Percentiles rank a stretch among this genome's conserved stretches.
Conservation (phyloP, 1,140 invertebrate species). For the Colletes latitarsis region DNA sequence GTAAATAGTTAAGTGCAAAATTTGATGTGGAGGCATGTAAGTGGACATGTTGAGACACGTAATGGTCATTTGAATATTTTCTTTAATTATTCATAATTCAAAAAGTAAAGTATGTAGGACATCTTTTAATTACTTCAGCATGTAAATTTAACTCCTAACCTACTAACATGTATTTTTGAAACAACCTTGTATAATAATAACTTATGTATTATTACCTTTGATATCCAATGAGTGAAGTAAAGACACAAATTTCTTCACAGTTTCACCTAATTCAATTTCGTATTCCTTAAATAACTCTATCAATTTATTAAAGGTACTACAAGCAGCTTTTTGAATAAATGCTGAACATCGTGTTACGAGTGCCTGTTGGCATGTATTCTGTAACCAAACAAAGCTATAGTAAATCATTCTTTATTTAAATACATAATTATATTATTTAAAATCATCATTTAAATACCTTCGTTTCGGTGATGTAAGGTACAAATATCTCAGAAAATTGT, state of each 20-base stretch:
- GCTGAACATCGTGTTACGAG: slow-evolving; percentile 36
- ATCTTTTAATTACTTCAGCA: no score
- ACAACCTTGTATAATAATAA: no score
- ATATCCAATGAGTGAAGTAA: slow-evolving; percentile 16
- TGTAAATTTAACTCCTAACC: no score
- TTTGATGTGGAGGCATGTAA: no score
- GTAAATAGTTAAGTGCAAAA: no score
- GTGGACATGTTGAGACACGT: no score
- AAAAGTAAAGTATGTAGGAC: no score
- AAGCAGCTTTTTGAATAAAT: slow-evolving; percentile 55
- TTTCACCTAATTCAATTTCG: slow-evolving; percentile 56
- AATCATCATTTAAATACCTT: slow-evolving; percentile 51
- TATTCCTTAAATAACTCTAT: slow-evolving; percentile 56
- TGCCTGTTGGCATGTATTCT: slow-evolving; percentile 61
- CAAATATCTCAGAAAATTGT: slow-evolving; percentile 58
- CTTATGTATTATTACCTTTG: slow-evolving; percentile 52
- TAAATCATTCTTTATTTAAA: not conserved
- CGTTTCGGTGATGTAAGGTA: slow-evolving; percentile 59
- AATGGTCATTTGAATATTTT: no score
- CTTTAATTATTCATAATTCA: no score
- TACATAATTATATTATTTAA: slow-evolving; percentile 12
- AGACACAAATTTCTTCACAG: slow-evolving; percentile 44
- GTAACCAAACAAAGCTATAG: slow-evolving; percentile 31
- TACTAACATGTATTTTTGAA: no score
- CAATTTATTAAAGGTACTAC: slow-evolving; percentile 56